Percentiles rank a stretch among this genome's conserved stretches.
These are phyloP conservation scores for Stratiomys singularior DNA, from an alignment of 2,888 invertebrate species.

Conservation along the genomic window DNA sequence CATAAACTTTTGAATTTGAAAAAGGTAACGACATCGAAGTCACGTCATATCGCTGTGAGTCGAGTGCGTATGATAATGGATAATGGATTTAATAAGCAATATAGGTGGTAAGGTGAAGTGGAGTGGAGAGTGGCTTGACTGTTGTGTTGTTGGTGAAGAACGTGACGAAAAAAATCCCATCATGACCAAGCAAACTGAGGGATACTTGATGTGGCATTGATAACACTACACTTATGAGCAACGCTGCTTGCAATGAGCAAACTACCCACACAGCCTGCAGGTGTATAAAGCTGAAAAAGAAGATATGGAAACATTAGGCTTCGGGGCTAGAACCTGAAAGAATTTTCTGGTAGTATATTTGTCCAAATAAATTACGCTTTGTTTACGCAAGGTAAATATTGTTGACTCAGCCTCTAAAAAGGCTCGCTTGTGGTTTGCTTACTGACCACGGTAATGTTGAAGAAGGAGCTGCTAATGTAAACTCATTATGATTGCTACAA, in stretches of 20 bases:
- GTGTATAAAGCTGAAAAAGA: neutral
- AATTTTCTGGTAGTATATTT: conserved; percentile 6
- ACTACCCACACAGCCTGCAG: neutral
- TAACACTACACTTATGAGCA: neutral
- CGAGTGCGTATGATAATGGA: neutral
- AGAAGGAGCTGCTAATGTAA: neutral
- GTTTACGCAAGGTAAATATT: conserved; percentile 16
- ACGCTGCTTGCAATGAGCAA: conserved; percentile 1
- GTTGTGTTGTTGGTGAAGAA: too few species aligned
- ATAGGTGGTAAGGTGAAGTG: neutral
- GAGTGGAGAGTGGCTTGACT: neutral
- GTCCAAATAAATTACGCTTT: conserved; percentile 24
- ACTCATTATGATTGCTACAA: neutral
- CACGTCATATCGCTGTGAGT: neutral
- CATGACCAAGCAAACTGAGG: neutral
- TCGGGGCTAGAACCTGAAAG: neutral
- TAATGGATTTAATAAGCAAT: conserved; percentile 1
- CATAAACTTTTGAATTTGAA: too few species aligned
- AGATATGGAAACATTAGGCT: neutral
- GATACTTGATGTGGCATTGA: neutral
- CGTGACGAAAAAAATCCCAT: too few species aligned
- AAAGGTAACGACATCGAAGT: neutral
- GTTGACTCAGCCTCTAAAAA: neutral
- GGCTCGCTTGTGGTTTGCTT: neutral
- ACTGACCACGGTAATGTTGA: neutral